Conservation (phyloP, 2,113 vertebrate species). For the Xenopus laevis region DNA sequence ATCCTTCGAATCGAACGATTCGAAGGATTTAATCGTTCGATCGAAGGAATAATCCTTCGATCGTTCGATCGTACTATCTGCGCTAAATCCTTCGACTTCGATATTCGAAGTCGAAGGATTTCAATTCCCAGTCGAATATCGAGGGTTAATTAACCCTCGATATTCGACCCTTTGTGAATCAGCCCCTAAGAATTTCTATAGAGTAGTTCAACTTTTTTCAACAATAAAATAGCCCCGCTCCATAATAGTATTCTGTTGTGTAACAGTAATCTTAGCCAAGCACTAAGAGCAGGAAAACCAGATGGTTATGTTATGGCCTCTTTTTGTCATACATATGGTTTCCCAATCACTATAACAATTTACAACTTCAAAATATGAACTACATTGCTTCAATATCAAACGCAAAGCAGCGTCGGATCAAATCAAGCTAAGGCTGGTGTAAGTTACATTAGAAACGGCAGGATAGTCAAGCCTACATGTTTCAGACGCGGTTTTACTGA, state of each 20-base stretch:
- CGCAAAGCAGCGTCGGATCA: slow-evolving; percentile 24
- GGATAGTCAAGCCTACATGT: not conserved
- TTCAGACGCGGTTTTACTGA: not conserved
- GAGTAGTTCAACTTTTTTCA: slow-evolving; percentile 1
- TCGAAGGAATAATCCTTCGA: too few species aligned
- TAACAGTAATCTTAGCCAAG: slow-evolving; percentile 27
- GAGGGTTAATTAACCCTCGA: too few species aligned
- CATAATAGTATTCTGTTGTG: slow-evolving; percentile 21
- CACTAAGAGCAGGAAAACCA: slow-evolving; percentile 31
- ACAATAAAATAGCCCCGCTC: slow-evolving; percentile 10
- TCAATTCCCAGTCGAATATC: too few species aligned
- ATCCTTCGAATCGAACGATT: too few species aligned
- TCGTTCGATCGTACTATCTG: too few species aligned
- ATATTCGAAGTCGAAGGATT: too few species aligned
- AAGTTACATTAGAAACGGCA: slow-evolving; percentile 10
- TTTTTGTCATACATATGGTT: slow-evolving; percentile 32
- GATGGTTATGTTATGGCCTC: slow-evolving; percentile 33
- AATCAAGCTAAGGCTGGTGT: slow-evolving; percentile 15
- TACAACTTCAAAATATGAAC: slow-evolving; percentile 20
- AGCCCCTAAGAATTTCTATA: not conserved
- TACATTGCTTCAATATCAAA: slow-evolving; percentile 36
- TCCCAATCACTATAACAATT: slow-evolving; percentile 20
- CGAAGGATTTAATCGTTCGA: too few species aligned
- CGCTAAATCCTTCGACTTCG: too few species aligned
- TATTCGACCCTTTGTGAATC: too few species aligned